Evolutionary conservation across 2,888 invertebrate genomes (phyloP).

Genomic region (Bombyx huttoni): DNA sequence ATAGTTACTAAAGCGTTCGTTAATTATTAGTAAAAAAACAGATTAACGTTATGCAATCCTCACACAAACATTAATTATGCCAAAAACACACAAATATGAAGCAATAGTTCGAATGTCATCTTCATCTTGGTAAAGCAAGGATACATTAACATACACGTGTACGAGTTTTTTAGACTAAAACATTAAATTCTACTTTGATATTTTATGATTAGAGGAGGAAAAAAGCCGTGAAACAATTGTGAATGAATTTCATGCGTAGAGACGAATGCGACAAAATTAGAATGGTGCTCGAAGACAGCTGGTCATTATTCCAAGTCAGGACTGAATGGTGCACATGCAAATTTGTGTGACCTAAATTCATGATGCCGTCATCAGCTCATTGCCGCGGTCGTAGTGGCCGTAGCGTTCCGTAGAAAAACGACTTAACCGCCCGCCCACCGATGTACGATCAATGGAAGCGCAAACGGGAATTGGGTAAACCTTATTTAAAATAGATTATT

Average conservation of each 20-base stretch:
- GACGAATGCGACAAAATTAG: background rate
- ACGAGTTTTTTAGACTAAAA: background rate
- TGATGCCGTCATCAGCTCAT: slow-evolving; percentile 12
- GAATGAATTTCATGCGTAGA: background rate
- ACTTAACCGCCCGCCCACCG: slow-evolving; percentile 8
- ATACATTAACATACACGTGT: slow-evolving; percentile 5
- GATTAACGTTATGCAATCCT: slow-evolving; percentile 6
- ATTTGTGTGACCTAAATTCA: slow-evolving; percentile 36
- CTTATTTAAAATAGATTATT: background rate
- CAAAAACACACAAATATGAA: slow-evolving; percentile 4
- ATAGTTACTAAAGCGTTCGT: slow-evolving; percentile 4
- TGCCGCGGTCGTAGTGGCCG: slow-evolving; percentile 11
- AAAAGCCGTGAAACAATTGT: background rate
- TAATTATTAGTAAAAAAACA: slow-evolving; percentile 2
- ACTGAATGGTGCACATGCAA: slow-evolving; percentile 28
- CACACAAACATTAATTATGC: slow-evolving; percentile 4
- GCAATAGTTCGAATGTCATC: slow-evolving; percentile 4
- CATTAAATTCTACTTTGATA: background rate
- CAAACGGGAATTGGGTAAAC: background rate
- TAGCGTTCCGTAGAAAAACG: slow-evolving; percentile 24
- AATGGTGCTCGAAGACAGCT: slow-evolving; percentile 7
- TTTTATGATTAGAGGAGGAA: background rate
- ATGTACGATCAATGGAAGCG: background rate
- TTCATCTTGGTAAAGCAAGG: slow-evolving; percentile 4
- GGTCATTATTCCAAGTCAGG: slow-evolving; percentile 3